Evolutionary conservation across 2,113 vertebrate species (phyloP).

Genomic region (Natator depressus): DNA sequence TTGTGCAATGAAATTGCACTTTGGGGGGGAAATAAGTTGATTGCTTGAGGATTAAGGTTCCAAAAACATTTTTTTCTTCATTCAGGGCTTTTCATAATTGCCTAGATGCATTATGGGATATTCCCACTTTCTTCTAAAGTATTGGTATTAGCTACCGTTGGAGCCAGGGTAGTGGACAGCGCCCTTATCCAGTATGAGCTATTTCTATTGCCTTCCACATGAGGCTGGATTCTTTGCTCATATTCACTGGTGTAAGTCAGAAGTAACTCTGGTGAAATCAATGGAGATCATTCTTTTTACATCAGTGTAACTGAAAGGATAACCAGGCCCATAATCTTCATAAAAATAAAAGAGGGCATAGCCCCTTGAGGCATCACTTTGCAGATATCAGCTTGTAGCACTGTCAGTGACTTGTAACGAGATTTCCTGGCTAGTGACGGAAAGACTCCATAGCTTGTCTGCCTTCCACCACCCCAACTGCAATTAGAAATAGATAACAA

Average conservation of each 20-base stretch:
- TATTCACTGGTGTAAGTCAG: not conserved
- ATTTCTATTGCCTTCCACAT: not conserved
- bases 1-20: not conserved
- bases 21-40: not conserved
- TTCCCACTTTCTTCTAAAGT: not conserved
- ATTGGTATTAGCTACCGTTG: not conserved
- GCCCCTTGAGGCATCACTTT: not conserved
- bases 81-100: not conserved
- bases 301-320: not conserved
- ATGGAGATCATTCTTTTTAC: not conserved
- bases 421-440: not conserved
- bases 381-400: not conserved
- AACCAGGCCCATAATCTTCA: rapidly evolving
- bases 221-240: not conserved
- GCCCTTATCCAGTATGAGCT: rapidly evolving
- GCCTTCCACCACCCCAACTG: not conserved
- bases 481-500: not conserved
- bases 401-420: not conserved
- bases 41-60: not conserved
- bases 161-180: not conserved
- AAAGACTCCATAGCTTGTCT: not conserved
- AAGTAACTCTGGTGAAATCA: not conserved
- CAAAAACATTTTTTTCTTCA: not conserved
- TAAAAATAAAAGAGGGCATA: not conserved
- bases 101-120: not conserved